Base-by-base conservation (phyloP, 2,888 invertebrate genomes). In the Cephus pygmeus region DNA sequence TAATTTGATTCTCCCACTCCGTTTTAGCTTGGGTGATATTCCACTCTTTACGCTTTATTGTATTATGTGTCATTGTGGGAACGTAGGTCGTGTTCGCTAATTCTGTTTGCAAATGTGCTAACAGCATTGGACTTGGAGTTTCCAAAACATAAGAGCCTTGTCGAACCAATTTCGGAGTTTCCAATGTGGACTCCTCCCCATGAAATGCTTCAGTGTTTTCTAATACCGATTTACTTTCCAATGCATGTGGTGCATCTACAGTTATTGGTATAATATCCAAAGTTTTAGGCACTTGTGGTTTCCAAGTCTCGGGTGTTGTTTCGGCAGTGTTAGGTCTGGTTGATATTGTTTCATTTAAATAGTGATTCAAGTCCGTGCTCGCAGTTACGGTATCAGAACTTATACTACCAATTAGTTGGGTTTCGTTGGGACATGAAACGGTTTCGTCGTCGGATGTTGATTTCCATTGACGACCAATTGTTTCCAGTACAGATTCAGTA, bases 101-200 rank as follows among this genome's bases (percentile, higher is more conserved):
- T 77, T 86, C 86, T 1, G 40, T 81, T 88, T 94, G 93, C 74
- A 95, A 91, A 86, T 94, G 94, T 12, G 95, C 95, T 34, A 95
- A 88, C 12, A 97, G 92, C 81, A 95, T 94, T 1, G 96, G 96
- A 87, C 97, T 96, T 0, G 97, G 97, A 34, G 94, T 92, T 0
- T 96, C 94, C 74, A 97, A 91, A 1, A 96, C 95, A 87, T 97
- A 97, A 0, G 97, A 97, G 81, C 95, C 94, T 86, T 96, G 96
- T 76, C 97, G 93, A 15, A 95, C 92, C 77, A 96, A 90, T 83
- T 92, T 91, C 9, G 92, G 91, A 88, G 87, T 84, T 31, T 84
- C 83, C 6, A 80, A 84, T 85, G 92, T 91, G 88, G 92, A 92
- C 88, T 93, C 92, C 12, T 91, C 88, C 84, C 78, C 89, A 88